A percentile compares a stretch with the other conserved stretches of the same genome.
phyloP scores from a whole-genome alignment of 2,797 vertebrate species.

The Calcarius lapponicus region DNA sequence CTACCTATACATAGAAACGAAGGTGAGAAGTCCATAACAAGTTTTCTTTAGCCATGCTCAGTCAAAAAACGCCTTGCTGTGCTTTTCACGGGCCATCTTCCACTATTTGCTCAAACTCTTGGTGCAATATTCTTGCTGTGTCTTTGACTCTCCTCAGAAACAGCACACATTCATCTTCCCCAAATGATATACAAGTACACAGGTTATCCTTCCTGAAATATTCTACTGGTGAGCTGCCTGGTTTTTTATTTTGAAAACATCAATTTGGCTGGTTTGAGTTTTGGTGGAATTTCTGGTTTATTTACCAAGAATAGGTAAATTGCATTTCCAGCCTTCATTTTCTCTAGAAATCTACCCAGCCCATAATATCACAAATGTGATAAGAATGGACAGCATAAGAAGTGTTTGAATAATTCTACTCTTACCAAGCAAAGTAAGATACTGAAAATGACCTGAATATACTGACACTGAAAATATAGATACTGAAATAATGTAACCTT shows the following conservation, averaged over 20 bases:
- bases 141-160: background rate
- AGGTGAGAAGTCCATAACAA: background rate
- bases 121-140: background rate
- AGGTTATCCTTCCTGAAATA: background rate
- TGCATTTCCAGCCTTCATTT: background rate
- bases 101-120: background rate
- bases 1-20: background rate
- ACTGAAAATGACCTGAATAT: background rate
- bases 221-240: background rate
- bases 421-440: background rate
- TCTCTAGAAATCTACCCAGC: background rate
- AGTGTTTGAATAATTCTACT: background rate
- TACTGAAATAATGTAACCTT: background rate
- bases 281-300: background rate
- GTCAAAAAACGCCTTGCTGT: background rate
- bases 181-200: background rate
- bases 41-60: background rate
- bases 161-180: background rate
- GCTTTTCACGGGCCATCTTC: fast-evolving
- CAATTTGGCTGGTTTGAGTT: background rate
- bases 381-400: background rate
- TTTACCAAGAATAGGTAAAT: background rate
- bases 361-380: background rate
- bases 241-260: background rate
- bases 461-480: too few relatives aligned